Base-by-base conservation (phyloP, 2,888 invertebrate species). In the Tetropium fuscum region DNA sequence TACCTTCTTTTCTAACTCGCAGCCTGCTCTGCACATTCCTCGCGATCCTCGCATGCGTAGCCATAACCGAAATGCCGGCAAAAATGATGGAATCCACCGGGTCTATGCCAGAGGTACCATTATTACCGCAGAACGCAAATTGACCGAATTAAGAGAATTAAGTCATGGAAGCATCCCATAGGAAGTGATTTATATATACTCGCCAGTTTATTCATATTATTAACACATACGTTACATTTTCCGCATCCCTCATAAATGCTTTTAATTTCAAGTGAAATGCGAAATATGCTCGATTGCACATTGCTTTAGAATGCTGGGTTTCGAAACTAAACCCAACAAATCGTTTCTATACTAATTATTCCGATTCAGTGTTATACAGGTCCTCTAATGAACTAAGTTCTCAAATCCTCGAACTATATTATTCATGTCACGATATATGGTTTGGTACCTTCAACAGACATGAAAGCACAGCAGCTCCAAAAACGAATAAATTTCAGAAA, bases 41-140 rank as follows among this genome's bases (percentile, higher is more conserved):
- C 27, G 53, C 58, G 22, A 20, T 56, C 64, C 53, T 27, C 18
- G 43, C 57, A 32, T 58, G 55, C 61, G 54, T 48, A 43, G 45
- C 56, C 60, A 57, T 58, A 57, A 53, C 58, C 58, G 58, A 58
- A 58, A 53, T 58, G 58, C 58, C 58, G 38, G 58, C 58, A 45
- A 58, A 58, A 58, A 58, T 53, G 47, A 58, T 58, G 51, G 51
- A 51, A 51, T 51, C 51, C 51, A 10, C 47, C 27, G 27, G 40
- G 15, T 27, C 19, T 18, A 27, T 18, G 16, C 40, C 38, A 16
- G 27, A 27, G 51, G 34, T 19, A 38, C 27, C 40, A 51, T 27
- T 27, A 61, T 61, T 49, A 57, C 56, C 34, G 58, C 55, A 51
- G 38, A 13, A 25, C 47, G 47, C 47, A 51, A 53, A 51, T 51